Conservation (phyloP, 2,888 invertebrate genomes). For the Eristalis intricaria region DNA sequence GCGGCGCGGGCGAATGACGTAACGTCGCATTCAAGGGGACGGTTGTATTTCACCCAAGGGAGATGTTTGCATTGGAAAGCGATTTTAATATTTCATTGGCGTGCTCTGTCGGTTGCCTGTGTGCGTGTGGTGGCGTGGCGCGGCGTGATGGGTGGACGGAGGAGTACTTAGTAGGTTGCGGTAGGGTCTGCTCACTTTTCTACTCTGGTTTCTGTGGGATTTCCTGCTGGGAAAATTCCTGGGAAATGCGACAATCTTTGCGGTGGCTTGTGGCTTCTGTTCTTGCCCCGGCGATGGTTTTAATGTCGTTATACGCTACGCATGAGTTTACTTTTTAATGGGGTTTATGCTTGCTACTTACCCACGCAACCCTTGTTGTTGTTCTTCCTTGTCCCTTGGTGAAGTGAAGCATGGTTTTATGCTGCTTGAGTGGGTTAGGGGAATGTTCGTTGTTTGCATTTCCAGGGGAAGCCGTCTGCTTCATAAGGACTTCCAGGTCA, state of each 20-base stretch:
- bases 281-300: not conserved
- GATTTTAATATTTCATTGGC: conserved; percentile 32
- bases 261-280: not conserved
- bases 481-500: not conserved
- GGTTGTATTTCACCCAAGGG: not conserved
- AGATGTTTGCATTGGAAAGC: not conserved
- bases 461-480: no score
- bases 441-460: not conserved
- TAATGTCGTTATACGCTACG: not conserved
- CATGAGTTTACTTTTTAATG: not conserved
- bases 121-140: no score
- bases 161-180: not conserved
- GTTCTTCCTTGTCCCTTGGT: not conserved
- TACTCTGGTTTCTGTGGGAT: not conserved
- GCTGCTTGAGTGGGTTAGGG: not conserved
- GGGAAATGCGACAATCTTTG: not conserved
- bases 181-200: not conserved
- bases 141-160: not conserved
- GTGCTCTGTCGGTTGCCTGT: not conserved
- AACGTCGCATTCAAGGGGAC: not conserved
- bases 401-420: not conserved
- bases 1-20: not conserved
- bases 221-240: not conserved
- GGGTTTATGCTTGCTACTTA: not conserved
- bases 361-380: no score